phyloP scores from a whole-genome alignment of 2,888 invertebrate species.

The Heliconius cydno region DNA sequence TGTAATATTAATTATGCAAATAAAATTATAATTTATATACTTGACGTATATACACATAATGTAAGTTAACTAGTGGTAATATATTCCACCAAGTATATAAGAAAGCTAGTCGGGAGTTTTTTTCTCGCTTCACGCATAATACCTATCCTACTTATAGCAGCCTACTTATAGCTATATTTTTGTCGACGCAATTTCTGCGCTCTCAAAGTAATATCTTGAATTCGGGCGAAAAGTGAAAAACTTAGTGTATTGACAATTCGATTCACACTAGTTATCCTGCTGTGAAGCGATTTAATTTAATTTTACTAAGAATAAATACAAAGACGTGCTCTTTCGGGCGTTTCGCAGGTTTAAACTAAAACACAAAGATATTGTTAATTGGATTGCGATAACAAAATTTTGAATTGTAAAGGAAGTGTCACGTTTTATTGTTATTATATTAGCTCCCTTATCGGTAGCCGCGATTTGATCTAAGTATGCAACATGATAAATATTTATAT shows the following conservation, averaged over 20 bases:
- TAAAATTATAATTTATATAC: conserved; percentile 1
- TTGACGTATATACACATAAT: not conserved
- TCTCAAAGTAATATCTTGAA: not conserved
- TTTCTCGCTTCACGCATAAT: not conserved
- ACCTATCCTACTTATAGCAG: too few species aligned
- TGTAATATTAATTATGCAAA: not conserved
- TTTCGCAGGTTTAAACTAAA: not conserved
- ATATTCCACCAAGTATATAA: not conserved
- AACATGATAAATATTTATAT: not conserved
- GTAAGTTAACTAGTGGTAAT: not conserved
- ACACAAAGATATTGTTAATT: not conserved
- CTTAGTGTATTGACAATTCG: not conserved
- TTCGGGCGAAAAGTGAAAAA: not conserved
- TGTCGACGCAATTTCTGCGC: not conserved
- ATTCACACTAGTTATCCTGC: not conserved
- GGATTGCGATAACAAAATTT: conserved; percentile 5
- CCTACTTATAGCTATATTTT: too few species aligned
- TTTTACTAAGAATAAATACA: not conserved
- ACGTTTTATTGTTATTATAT: not conserved
- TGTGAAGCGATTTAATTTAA: not conserved
- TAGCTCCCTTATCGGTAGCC: not conserved
- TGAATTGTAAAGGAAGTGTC: not conserved
- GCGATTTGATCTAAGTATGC: not conserved
- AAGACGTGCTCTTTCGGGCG: conserved; percentile 1
- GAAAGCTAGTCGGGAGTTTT: not conserved